Evolutionary conservation across 2,888 invertebrate species (phyloP), one percentile per base, ranked within the genome.

Genomic region (Synanthedon vespiformis): DNA sequence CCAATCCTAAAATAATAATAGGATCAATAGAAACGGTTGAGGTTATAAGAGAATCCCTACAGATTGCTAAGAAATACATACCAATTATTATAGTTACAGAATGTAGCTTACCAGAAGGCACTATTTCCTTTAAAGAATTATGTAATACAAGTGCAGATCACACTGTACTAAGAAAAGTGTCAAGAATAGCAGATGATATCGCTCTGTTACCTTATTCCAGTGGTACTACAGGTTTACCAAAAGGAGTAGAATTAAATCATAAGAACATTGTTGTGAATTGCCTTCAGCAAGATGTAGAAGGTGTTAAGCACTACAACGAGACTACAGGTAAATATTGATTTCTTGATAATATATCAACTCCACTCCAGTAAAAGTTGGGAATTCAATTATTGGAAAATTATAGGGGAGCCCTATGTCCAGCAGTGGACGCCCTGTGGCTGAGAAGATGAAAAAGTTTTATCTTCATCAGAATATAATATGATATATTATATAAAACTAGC

Each of bases 201-300:
- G 89, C 89, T 0, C 74, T 93, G 18, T 65, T 95, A 53, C 95
- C 94, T 0, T 95, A 93, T 80, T 95, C 95, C 2, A 95, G 94
- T 70, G 94, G 94, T 1, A 96, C 96, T 0, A 95, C 95, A 0
- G 95, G 96, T 0, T 62, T 92, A 48, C 92, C 94, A 0, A 94
- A 94, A 84, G 93, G 93, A 2, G 93, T 94, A 0, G 87, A 90
- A 63, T 69, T 93, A 0, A 87, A 89, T 0, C 91, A 93, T 71
- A 77, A 62, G 52, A 90, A 89, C 71, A 62, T 91, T 4, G 72
- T 89, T 0, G 63, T 87, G 0, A 89, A 90, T 62, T 67, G 67
- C 54, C 27, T 65, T 5, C 82, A 82, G 54, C 64, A 72, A 58
- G 62, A 74, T 53, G 64, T 68, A 3, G 64, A 72, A 1, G 70